Base-by-base conservation (phyloP, 2,888 invertebrate species). In the Agonopterix subpropinquella region DNA sequence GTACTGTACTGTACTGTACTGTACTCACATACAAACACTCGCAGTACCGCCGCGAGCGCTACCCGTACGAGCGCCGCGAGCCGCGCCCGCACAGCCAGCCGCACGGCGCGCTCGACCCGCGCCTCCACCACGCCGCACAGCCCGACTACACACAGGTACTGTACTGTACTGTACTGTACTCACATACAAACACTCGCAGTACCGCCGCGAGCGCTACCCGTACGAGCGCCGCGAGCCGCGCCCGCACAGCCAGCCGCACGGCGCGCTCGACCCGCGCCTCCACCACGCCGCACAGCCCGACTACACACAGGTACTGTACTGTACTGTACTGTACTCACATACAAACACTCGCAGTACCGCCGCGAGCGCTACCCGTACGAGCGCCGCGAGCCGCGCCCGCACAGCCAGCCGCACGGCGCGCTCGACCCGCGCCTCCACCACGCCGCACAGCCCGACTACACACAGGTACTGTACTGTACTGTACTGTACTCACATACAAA, bases 81-180 rank as follows among this genome's bases (percentile, higher is more conserved):
- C 49, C 55, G 58, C 11, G 57, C 50, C 60, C 73, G 44, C 53
- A 65, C 43, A 49, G 51, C 56, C 54, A 57, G 60, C 53, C 53
- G 50, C 64, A 53, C 64, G 52, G 54, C 51, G 57, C 59, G 47
- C 44, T 52, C 47, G 37, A 52, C 48, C 48, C 56, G 35, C 64
- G 51, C 48, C 56, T 57, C 51, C 62, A 61, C 56, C 56, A 43
- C 39, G 65, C 55, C 51, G 57, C 60, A 64, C 47, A 76, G 58
- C 80, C 85, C 18, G 85, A 86, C 64, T 84, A 83, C 63, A 79
- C 91, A 71, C 87, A 86, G 82, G 87, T 86, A 61, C 58, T 51
- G n/a, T n/a, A n/a, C n/a, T n/a, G n/a, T n/a, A n/a, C n/a, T n/a
- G n/a, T n/a, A n/a, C n/a, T n/a, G 10, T 4, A 9, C 3, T 35